phyloP scores from a whole-genome alignment of 2,797 vertebrate genomes.

The Falco concolor region DNA sequence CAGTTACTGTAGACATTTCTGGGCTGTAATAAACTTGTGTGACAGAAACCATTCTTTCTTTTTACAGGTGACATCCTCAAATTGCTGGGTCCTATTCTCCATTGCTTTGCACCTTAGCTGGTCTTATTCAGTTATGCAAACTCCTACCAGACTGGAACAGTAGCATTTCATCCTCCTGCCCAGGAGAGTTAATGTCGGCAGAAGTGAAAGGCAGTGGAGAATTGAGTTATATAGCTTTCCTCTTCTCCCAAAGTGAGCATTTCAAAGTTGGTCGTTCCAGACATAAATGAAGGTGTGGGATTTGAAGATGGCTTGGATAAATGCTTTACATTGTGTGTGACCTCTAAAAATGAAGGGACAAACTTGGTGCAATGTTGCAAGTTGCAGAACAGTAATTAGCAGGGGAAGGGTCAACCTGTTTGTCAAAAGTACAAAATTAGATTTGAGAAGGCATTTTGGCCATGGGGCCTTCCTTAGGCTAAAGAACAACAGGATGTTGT shows the following conservation, averaged over 20 bases:
- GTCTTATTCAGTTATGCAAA: background rate
- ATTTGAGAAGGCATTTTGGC: conserved; percentile 55
- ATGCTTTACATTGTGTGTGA: background rate
- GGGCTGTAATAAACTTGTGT: conserved; percentile 59
- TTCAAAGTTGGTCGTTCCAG: background rate
- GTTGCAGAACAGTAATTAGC: conserved; percentile 31
- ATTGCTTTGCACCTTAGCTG: background rate
- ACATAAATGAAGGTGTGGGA: background rate
- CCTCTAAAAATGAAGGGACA: conserved; percentile 16
- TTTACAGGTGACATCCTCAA: conserved; percentile 46
- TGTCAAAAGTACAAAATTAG: conserved; percentile 54
- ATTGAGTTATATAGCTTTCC: background rate
- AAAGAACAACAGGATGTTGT: conserved; percentile 67
- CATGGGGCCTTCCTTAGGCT: conserved; percentile 65
- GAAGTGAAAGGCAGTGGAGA: conserved; percentile 29
- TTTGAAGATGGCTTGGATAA: background rate
- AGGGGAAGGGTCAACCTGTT: conserved; percentile 54
- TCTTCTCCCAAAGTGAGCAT: background rate
- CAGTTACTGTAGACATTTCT: conserved; percentile 55
- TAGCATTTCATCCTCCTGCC: conserved; percentile 29
- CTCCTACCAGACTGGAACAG: background rate
- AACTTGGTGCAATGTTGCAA: background rate
- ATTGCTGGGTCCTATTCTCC: conserved; percentile 17
- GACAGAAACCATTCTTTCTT: conserved; percentile 54
- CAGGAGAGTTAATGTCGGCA: background rate